Evolutionary conservation across 1,140 invertebrate species (phyloP).

Genomic region (Bombus fervidus): DNA sequence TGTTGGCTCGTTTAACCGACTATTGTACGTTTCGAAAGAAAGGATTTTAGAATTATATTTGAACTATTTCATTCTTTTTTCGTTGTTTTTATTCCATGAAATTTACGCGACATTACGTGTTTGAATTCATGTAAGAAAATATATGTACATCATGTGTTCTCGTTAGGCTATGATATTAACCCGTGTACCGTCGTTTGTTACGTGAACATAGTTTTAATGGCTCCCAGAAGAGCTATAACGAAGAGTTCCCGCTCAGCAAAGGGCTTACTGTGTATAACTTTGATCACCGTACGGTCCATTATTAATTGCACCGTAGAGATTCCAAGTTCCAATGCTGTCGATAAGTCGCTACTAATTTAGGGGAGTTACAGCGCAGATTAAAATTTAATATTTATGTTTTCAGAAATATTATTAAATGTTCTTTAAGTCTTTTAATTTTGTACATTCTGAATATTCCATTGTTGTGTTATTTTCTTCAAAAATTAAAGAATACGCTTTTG

Average conservation of each 20-base stretch:
- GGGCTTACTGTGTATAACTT: slow-evolving; percentile 23
- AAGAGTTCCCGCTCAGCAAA: slow-evolving; percentile 31
- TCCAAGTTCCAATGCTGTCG: slow-evolving; percentile 6
- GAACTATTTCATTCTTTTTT: neutral
- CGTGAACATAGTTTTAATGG: slow-evolving; percentile 45
- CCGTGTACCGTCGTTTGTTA: slow-evolving; percentile 12
- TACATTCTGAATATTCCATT: too few relatives aligned
- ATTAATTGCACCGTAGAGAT: slow-evolving; percentile 39
- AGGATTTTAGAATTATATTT: too few relatives aligned
- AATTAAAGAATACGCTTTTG: too few relatives aligned
- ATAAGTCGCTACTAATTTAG: slow-evolving; percentile 15
- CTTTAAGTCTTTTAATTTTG: too few relatives aligned
- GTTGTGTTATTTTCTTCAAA: too few relatives aligned
- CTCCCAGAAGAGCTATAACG: slow-evolving; percentile 38
- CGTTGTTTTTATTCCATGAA: neutral
- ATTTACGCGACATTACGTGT: neutral
- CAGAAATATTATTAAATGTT: too few relatives aligned
- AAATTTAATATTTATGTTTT: too few relatives aligned
- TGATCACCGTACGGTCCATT: neutral
- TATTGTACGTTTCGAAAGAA: neutral
- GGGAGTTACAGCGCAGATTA: neutral
- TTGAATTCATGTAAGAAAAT: slow-evolving; percentile 7
- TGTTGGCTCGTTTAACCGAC: neutral
- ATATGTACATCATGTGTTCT: neutral
- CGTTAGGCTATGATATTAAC: slow-evolving; percentile 6